Conservation (phyloP, 2,888 invertebrate genomes). For the Eulithis testata region DNA sequence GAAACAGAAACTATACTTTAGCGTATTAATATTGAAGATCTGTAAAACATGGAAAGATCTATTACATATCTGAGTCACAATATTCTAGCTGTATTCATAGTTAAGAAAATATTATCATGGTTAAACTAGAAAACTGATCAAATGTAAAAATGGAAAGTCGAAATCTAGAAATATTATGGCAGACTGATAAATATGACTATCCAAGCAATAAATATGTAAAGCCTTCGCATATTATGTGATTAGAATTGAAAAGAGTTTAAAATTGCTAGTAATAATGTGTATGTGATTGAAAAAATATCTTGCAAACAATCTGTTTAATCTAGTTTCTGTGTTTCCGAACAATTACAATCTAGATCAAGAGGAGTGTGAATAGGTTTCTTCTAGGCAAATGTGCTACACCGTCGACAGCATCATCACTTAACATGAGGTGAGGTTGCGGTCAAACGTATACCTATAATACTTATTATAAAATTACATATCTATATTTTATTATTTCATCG, state of each 20-base stretch:
- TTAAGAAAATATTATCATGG: conserved; percentile 13
- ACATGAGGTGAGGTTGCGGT: too few species aligned
- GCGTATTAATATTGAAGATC: conserved; percentile 4
- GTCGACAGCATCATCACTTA: too few species aligned
- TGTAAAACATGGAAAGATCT: conserved; percentile 4
- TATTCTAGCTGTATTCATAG: conserved; percentile 21
- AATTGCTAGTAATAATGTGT: not conserved
- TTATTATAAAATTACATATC: too few species aligned
- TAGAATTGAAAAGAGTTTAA: not conserved
- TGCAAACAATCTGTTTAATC: not conserved
- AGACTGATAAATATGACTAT: conserved; percentile 13
- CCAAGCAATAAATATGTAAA: conserved; percentile 11
- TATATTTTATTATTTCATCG: too few species aligned
- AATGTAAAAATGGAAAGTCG: not conserved
- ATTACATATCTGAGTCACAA: conserved; percentile 32
- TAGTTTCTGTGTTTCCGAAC: too few species aligned
- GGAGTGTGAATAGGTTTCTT: too few species aligned
- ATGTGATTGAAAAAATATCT: not conserved
- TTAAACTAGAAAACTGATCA: conserved; percentile 4
- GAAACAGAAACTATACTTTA: conserved; percentile 11
- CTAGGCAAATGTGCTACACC: too few species aligned
- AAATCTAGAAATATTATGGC: conserved; percentile 8
- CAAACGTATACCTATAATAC: too few species aligned
- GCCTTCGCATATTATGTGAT: not conserved
- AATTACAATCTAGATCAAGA: too few species aligned